Base-by-base conservation (phyloP, 1,140 invertebrate species). In the Plutomurus gul region DNA sequence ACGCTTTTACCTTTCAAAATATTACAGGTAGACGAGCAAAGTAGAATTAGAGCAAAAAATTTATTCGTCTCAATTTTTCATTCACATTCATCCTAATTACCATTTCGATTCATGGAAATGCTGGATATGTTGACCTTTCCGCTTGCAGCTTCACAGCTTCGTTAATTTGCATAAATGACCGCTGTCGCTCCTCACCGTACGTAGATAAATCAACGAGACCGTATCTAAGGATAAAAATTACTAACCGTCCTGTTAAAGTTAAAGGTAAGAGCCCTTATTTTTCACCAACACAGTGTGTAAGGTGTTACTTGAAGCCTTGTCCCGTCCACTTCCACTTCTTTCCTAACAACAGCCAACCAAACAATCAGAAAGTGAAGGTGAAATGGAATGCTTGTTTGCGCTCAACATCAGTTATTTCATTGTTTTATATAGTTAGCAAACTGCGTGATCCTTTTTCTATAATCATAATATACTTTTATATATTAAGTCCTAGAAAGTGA, bases 81-180 rank as follows among this genome's bases (percentile, higher is more conserved):
- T 43, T 10, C 39, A 43, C 39, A 43, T 43, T 43, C 7, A 43
- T 43, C n/a, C 39, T 8, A 43, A 10, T 65, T 27, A 27, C 16
- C 6, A 16, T 13, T 30, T 65, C 18, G 56, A 65, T 65, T 65
- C 56, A 65, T 65, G 56, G 56, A 65, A 65, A 65, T 65, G n/a
- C 13, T 22, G 30, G 13, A 6, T 13, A 16, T 2, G 56, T 30
- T 65, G 56, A 65, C 56, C 56, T 65, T 65, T 33, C 56, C 30
- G 27, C 36, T 65, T 65, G 56, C 56, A 25, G 27, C 56, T 65
- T 30, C 56, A n/a, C 27, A 27, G 25, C 27, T 30, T 30, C n/a
- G n/a, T n/a, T n/a, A n/a, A 65, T 65, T 65, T 65, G 56, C 56
- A 65, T 65, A 65, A 65, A 65, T 65, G 56, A 65, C 56, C 56